Base-by-base conservation (phyloP, 2,113 vertebrate genomes). In the Mystacornis crossleyi region DNA sequence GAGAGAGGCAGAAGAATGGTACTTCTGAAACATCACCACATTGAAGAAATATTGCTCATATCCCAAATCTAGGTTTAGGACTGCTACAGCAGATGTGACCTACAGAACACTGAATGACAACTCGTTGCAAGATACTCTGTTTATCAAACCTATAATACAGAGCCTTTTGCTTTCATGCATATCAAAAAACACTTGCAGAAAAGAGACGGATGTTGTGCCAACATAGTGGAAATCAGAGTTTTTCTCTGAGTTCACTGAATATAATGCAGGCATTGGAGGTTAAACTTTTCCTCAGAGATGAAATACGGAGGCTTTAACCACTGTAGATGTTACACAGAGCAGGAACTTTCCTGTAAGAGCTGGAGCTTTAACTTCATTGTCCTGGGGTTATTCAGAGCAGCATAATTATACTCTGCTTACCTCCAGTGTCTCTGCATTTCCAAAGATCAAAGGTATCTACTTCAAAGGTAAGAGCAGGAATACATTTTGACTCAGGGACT, bases 361-460 rank as follows among this genome's bases (percentile, higher is more conserved):
- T 74, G 38, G 29, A 83, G 51, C n/a, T 90, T 92, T 60, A 81
- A 17, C 31, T 92, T 81, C 51, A 31, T 64, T 95, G 92, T 94
- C 69, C 90, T 61, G 64, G 31, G 51, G 60, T 71, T 94, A 94
- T 86, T 95, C 26, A 4, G 25, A 45, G 19, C 36, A 48, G 54
- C 42, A 55, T 83, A 95, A 95, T 94, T 86, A 93, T 45, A 60
- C 29, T 58, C 42, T 45, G 31, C 75, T 51, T 86, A 73, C 78
- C 65, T 92, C 36, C 42, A 50, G 47, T 66, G 81, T 81, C 19
- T 89, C 70, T 81, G 73, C 65, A 33, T 73, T 91, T 93, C 79
- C 73, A 85, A 75, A 90, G 94, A 95, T 95, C 93, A 96, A 93
- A 97, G 48, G 43, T 89, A 90, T 38, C 57, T 61, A 92, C 86